phyloP scores from a whole-genome alignment of 1,140 invertebrate genomes.

The Antheraea mylitta region DNA sequence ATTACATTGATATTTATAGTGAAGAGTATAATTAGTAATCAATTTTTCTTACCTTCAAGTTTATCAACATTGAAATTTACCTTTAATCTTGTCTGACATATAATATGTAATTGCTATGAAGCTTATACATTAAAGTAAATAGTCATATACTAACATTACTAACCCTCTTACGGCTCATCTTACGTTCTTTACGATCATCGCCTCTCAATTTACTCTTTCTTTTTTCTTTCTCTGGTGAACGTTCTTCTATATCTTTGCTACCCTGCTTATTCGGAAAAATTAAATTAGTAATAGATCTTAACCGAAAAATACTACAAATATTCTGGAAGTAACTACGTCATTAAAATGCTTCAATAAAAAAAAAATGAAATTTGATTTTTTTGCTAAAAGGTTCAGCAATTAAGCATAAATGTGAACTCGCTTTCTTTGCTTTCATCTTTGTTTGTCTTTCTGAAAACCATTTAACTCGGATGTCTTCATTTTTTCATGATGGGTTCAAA shows the following conservation, averaged over 20 bases:
- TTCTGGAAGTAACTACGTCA: background rate
- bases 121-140: background rate
- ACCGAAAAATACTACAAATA: background rate
- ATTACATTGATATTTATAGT: no score
- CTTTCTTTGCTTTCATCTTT: background rate
- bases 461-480: no score
- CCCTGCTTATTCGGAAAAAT: conserved; percentile 70
- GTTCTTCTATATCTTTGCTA: conserved; percentile 80
- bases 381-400: conserved; percentile 50
- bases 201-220: conserved; percentile 84
- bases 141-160: conserved; percentile 31
- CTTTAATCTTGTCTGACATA: background rate
- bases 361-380: conserved; percentile 10
- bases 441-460: no score
- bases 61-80: background rate
- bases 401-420: conserved; percentile 40
- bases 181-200: conserved; percentile 87
- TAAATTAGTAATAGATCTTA: background rate
- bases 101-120: background rate
- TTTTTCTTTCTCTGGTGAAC: conserved; percentile 83
- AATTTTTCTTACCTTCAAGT: background rate
- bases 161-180: conserved; percentile 86
- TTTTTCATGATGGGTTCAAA: no score
- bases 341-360: background rate
- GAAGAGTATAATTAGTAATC: background rate